Conservation (phyloP, 2,113 vertebrate species). For the Aspiorhynchus laticeps region DNA sequence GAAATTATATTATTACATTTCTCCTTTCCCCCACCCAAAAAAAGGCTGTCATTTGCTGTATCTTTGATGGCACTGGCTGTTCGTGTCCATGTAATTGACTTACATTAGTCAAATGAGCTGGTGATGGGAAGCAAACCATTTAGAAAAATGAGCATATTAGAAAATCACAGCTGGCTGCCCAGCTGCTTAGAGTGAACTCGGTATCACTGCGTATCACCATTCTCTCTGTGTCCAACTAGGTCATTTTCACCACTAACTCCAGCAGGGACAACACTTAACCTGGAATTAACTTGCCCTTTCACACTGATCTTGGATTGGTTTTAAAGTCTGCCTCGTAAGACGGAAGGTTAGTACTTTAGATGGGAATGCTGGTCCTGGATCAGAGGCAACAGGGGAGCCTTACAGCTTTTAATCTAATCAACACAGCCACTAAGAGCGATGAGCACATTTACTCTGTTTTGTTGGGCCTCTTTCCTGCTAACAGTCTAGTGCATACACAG, state of each 20-base stretch:
- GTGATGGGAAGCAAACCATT: constrained; percentile 53
- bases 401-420: constrained; percentile 51
- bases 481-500: constrained; percentile 47
- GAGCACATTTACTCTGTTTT: constrained; percentile 40
- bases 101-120: constrained; percentile 56
- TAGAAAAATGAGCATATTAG: constrained; percentile 63
- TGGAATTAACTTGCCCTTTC: neutral
- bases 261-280: constrained; percentile 38
- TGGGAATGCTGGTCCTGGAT: constrained; percentile 27
- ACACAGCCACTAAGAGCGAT: constrained; percentile 34
- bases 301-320: constrained; percentile 24
- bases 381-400: constrained; percentile 23
- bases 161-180: constrained; percentile 59
- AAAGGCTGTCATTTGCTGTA: constrained; percentile 8
- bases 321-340: neutral
- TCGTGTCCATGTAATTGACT: constrained; percentile 57
- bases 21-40: neutral
- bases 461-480: constrained; percentile 39
- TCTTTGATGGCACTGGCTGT: constrained; percentile 35
- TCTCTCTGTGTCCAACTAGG: constrained; percentile 48
- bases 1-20: constrained; percentile 45
- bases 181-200: constrained; percentile 47
- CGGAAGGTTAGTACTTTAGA: neutral
- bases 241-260: constrained; percentile 36
- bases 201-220: constrained; percentile 36